Percentiles rank a stretch among this genome's conserved stretches.
These are phyloP conservation scores for Zaprionus gabonicus DNA, from an alignment of 1,140 invertebrate genomes.

Conservation along the genomic window DNA sequence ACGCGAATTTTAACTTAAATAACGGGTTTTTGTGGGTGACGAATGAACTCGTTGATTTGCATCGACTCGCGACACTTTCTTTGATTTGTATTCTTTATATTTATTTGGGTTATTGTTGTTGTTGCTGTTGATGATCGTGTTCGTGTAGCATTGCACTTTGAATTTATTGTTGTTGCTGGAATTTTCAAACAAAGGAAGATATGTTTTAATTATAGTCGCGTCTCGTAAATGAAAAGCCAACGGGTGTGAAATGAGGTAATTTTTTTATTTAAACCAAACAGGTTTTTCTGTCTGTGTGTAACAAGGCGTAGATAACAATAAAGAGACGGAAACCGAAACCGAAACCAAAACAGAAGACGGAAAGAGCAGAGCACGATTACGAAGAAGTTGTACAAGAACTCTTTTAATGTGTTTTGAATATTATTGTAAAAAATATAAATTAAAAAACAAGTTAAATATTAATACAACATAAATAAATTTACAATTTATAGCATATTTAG, in stretches of 20 bases:
- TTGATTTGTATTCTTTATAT: not conserved
- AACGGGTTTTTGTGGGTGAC: conserved; percentile 32
- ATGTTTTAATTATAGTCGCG: conserved; percentile 14
- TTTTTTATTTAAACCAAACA: conserved; percentile 71
- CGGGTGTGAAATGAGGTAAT: conserved; percentile 79
- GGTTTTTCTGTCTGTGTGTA: conserved; percentile 55
- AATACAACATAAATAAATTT: no score
- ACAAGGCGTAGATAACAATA: conserved; percentile 33
- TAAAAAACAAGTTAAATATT: no score
- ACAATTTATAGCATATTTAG: no score
- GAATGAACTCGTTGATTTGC: conserved; percentile 37
- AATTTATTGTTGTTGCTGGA: conserved; percentile 11
- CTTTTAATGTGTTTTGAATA: not conserved
- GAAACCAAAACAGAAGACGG: conserved; percentile 40
- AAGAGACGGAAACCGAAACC: conserved; percentile 9
- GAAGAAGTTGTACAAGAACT: conserved; percentile 45
- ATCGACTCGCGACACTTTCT: conserved; percentile 39
- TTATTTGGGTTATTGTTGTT: conserved; percentile 24
- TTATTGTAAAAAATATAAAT: no score
- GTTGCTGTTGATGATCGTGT: not conserved
- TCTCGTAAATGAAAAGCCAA: conserved; percentile 31
- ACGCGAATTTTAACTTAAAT: conserved; percentile 39
- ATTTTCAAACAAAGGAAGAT: conserved; percentile 18
- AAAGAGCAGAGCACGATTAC: conserved; percentile 16
- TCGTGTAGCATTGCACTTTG: conserved; percentile 1